Base-by-base conservation (phyloP, 2,797 vertebrate species). In the Phalanger gymnotis region DNA sequence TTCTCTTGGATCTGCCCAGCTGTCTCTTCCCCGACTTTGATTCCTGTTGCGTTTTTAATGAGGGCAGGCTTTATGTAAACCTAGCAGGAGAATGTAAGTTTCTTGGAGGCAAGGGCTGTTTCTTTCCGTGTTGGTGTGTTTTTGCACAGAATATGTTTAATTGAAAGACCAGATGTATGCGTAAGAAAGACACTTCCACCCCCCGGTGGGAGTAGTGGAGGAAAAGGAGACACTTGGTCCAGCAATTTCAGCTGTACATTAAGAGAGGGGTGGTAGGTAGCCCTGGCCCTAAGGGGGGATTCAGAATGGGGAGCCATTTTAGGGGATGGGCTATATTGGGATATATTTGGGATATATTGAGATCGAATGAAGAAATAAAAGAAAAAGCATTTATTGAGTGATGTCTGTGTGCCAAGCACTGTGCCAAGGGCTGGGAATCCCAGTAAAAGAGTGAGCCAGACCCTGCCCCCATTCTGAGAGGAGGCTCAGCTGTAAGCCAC, bases 371-470 rank as follows among this genome's bases (percentile, higher is more conserved):
- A 58, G 12, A 61, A 61, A 61, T 61, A 61, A 34, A 61, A 34
- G 58, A 61, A 61, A 58, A 57, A 57, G 57, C 31, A n/a, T 14
- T 66, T 66, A 66, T n/a, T n/a, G 6, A 19, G 16, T 66, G 31
- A 5, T 40, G 5, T n/a, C 61, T n/a, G 61, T 16, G 14, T 7
- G 66, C 16, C 14, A n/a, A 22, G 5, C 34, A 6, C 16, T 22
- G 57, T 58, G n/a, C 58, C 14, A 13, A 13, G 30, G 30, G 27
- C 56, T 34, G 4, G 31, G 31, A 31, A 13, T 5, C 34, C 12
- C 58, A 5, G 31, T 16, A 34, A n/a, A 14, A 34, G 31, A n/a
- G 31, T 0, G 0, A 30, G 56, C 11, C 5, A 1, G 34, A 16
- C 0, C 12, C 31, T 14, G 58, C 58, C 2, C 10, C 58, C 58